Percentiles rank a stretch among this genome's conserved stretches.
Conservation (phyloP, 2,888 invertebrate genomes). For the Brachypalpus laphriformis region DNA sequence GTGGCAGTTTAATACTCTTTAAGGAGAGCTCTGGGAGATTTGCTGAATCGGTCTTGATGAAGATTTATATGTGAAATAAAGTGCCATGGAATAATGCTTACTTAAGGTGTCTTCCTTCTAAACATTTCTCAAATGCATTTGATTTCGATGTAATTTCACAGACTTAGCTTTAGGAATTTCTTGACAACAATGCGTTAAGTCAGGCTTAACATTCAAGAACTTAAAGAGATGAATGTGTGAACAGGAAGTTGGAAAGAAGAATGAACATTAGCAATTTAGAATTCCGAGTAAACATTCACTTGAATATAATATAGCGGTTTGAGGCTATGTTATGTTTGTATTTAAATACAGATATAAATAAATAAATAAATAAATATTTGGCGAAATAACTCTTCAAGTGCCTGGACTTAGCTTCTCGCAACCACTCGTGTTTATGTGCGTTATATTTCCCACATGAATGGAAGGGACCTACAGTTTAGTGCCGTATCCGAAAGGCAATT, state of each 20-base stretch:
- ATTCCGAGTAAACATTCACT: too few species aligned
- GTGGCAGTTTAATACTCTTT: slow-evolving; percentile 11
- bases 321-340: too few species aligned
- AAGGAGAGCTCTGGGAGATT: slow-evolving; percentile 11
- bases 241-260: neutral
- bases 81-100: slow-evolving; percentile 35
- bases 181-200: neutral
- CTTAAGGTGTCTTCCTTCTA: slow-evolving; percentile 12
- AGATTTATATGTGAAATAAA: slow-evolving; percentile 61
- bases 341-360: too few species aligned
- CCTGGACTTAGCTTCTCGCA: too few species aligned
- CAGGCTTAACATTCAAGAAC: neutral
- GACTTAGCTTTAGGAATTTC: neutral
- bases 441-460: too few species aligned
- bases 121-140: neutral
- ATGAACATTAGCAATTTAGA: too few species aligned
- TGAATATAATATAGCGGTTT: too few species aligned
- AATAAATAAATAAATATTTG: too few species aligned
- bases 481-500: too few species aligned
- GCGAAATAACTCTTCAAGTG: too few species aligned
- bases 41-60: slow-evolving; percentile 46
- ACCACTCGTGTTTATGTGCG: too few species aligned
- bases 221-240: neutral
- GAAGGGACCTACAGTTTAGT: too few species aligned
- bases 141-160: neutral